These are phyloP conservation scores for Cephus pulcher DNA, from an alignment of 2,888 invertebrate species.

Conservation along the genomic window DNA sequence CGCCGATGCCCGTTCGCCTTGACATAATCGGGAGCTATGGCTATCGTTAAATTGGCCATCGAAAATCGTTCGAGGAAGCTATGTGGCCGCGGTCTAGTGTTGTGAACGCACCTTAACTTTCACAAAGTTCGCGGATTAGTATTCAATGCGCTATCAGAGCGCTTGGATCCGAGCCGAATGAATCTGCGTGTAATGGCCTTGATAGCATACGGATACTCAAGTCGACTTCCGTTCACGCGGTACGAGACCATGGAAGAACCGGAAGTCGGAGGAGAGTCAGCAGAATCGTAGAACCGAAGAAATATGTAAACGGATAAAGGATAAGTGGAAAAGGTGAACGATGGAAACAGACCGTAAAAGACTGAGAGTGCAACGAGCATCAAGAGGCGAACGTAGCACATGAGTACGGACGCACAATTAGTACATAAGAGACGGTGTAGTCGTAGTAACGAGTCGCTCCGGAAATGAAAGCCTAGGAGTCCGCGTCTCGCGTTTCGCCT, in stretches of 20 bases:
- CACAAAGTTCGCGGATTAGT: no score
- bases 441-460: slow-evolving; percentile 10
- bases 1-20: background rate
- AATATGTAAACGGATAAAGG: background rate
- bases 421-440: slow-evolving; percentile 9
- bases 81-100: no score
- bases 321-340: slow-evolving; percentile 3
- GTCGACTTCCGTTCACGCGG: background rate
- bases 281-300: background rate
- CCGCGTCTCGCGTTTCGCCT: slow-evolving; percentile 20
- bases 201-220: no score
- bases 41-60: background rate
- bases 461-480: slow-evolving; percentile 20
- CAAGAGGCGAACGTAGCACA: background rate
- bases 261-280: background rate
- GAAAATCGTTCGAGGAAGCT: no score
- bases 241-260: background rate
- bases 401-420: slow-evolving; percentile 13
- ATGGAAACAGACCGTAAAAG: slow-evolving; percentile 37
- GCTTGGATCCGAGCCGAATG: no score
- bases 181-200: no score
- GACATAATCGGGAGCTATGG: background rate
- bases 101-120: no score
- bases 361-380: slow-evolving; percentile 17
- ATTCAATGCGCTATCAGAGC: no score